These are phyloP conservation scores for Drosophila subobscura DNA, from an alignment of 1,140 invertebrate genomes.

Conservation along the genomic window DNA sequence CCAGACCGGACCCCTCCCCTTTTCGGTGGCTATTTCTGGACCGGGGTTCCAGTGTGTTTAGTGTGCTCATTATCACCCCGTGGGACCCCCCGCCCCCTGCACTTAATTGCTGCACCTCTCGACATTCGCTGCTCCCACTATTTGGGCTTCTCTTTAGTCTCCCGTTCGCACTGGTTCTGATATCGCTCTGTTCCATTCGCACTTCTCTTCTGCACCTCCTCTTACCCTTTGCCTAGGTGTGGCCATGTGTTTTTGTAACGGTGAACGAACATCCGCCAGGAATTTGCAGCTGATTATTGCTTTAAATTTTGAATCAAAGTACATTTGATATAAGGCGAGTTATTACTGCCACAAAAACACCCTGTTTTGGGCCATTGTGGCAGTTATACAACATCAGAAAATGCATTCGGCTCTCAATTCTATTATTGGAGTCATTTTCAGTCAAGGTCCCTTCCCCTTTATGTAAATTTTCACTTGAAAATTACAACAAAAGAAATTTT, in stretches of 20 bases:
- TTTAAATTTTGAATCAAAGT: too few relatives aligned
- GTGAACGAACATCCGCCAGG: neutral
- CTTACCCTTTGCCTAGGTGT: constrained; percentile 24
- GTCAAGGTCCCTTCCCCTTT: constrained; percentile 26
- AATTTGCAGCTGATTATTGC: constrained; percentile 20
- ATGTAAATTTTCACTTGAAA: constrained; percentile 44
- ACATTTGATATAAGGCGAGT: too few relatives aligned
- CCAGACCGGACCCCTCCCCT: too few relatives aligned
- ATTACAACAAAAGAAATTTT: constrained; percentile 35
- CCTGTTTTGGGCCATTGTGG: too few relatives aligned
- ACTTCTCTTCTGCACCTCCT: too few relatives aligned
- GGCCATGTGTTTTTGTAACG: constrained; percentile 34
- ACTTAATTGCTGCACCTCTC: too few relatives aligned
- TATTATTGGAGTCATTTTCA: constrained; percentile 32
- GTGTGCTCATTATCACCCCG: constrained; percentile 11
- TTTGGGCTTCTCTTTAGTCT: neutral
- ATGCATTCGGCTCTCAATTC: neutral
- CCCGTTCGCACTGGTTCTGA: constrained; percentile 1
- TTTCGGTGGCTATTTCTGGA: too few relatives aligned
- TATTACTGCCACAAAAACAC: too few relatives aligned
- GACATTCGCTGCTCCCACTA: too few relatives aligned
- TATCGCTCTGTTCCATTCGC: too few relatives aligned
- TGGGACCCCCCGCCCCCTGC: neutral
- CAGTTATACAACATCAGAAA: constrained; percentile 1
- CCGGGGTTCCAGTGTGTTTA: constrained; percentile 12